phyloP scores from a whole-genome alignment of 2,797 vertebrate species.

The Nannoperca obscura region DNA sequence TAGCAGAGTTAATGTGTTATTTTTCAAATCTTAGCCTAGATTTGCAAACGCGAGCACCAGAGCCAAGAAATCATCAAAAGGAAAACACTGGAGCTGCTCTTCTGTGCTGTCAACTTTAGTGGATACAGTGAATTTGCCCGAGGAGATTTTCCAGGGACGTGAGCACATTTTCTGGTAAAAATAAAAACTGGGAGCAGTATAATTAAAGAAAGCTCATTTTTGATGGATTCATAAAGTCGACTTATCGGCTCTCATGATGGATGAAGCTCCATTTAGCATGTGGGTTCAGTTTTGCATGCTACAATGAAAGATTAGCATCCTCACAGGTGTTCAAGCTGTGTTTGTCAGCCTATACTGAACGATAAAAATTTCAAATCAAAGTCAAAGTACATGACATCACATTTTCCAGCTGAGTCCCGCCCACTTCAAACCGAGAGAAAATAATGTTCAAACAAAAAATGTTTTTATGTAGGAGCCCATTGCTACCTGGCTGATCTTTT shows the following conservation, averaged over 20 bases:
- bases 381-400: too few species aligned
- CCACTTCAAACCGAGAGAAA: too few species aligned
- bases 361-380: too few species aligned
- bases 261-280: conserved; percentile 6
- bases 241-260: conserved; percentile 28
- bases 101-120: conserved; percentile 62
- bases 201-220: conserved; percentile 46
- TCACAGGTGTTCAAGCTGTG: background rate
- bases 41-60: conserved; percentile 50
- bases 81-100: conserved; percentile 55
- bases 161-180: conserved; percentile 43
- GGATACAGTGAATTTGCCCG: conserved; percentile 44
- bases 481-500: background rate
- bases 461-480: background rate
- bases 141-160: conserved; percentile 42
- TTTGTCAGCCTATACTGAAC: background rate
- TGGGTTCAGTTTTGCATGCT: background rate
- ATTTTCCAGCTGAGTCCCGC: too few species aligned
- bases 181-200: conserved; percentile 29
- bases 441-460: too few species aligned
- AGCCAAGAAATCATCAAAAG: conserved; percentile 72
- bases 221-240: conserved; percentile 40
- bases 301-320: background rate
- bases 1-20: conserved; percentile 56
- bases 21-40: conserved; percentile 68